Conservation (phyloP, 2,797 vertebrate genomes). For the Neopelma chrysocephalum region DNA sequence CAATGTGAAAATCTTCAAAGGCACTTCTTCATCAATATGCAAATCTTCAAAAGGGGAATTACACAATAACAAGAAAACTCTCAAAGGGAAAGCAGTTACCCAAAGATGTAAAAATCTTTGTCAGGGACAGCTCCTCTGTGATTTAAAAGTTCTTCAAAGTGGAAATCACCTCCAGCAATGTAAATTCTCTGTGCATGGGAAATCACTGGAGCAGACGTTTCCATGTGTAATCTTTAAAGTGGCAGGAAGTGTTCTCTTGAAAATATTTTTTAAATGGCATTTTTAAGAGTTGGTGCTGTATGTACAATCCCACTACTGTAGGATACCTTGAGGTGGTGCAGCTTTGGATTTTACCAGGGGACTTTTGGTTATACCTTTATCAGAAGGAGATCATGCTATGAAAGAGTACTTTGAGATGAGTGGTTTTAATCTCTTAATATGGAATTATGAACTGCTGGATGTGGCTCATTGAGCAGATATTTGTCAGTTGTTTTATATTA, state of each 20-base stretch:
- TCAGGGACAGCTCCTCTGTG: slow-evolving; percentile 49
- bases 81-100: slow-evolving; percentile 62
- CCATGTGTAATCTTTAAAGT: slow-evolving; percentile 44
- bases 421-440: background rate
- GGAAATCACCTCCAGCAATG: slow-evolving; percentile 64
- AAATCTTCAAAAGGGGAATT: slow-evolving; percentile 72
- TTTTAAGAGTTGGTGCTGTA: background rate
- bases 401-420: background rate
- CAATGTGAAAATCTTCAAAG: slow-evolving; percentile 66
- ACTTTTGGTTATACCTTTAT: background rate
- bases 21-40: slow-evolving; percentile 45
- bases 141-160: slow-evolving; percentile 65
- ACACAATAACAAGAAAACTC: slow-evolving; percentile 54
- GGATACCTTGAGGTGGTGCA: background rate
- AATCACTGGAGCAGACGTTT: background rate
- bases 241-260: slow-evolving; percentile 16
- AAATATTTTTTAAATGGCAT: background rate
- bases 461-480: background rate
- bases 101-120: slow-evolving; percentile 65
- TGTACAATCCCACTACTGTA: background rate
- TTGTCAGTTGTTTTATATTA: background rate
- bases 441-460: background rate
- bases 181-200: slow-evolving; percentile 34
- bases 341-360: background rate
- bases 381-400: background rate